phyloP scores from a whole-genome alignment of 2,888 invertebrate genomes.

The Zelleria hepariella region DNA sequence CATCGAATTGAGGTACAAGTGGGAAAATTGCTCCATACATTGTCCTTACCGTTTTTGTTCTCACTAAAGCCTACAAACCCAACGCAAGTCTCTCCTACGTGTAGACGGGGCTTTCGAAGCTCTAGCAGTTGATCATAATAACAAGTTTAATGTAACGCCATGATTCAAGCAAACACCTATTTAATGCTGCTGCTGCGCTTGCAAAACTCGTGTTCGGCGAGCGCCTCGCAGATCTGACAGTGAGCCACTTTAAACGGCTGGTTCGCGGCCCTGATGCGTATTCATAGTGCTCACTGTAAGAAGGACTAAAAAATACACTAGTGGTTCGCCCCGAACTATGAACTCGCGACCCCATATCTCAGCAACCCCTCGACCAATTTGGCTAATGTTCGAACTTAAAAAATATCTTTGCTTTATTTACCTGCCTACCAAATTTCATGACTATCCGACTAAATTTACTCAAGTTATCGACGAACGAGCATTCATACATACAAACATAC shows the following conservation, averaged over 20 bases:
- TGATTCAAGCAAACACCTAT: conserved; percentile 23
- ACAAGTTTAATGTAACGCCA: conserved; percentile 19
- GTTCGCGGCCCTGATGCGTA: conserved; percentile 8
- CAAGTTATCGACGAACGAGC: too few relatives aligned
- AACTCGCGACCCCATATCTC: too few relatives aligned
- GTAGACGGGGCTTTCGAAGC: neutral
- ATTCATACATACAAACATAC: too few relatives aligned
- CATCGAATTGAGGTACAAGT: too few relatives aligned
- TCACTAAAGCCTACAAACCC: neutral
- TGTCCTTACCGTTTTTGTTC: neutral
- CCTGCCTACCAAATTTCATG: too few relatives aligned
- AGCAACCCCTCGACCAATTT: too few relatives aligned
- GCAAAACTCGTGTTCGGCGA: conserved; percentile 32
- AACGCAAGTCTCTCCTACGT: neutral
- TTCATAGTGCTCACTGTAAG: conserved; percentile 10
- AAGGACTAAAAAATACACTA: too few relatives aligned
- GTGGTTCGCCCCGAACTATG: too few relatives aligned
- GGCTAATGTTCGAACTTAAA: too few relatives aligned
- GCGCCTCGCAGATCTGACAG: conserved; percentile 24
- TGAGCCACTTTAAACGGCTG: conserved; percentile 24
- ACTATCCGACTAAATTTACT: too few relatives aligned
- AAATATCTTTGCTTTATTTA: too few relatives aligned
- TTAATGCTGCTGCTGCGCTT: conserved; percentile 22
- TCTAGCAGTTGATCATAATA: conserved; percentile 21
- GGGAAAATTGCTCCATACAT: too few relatives aligned